phyloP scores from a whole-genome alignment of 2,113 vertebrate genomes.

The Anguilla rostrata region DNA sequence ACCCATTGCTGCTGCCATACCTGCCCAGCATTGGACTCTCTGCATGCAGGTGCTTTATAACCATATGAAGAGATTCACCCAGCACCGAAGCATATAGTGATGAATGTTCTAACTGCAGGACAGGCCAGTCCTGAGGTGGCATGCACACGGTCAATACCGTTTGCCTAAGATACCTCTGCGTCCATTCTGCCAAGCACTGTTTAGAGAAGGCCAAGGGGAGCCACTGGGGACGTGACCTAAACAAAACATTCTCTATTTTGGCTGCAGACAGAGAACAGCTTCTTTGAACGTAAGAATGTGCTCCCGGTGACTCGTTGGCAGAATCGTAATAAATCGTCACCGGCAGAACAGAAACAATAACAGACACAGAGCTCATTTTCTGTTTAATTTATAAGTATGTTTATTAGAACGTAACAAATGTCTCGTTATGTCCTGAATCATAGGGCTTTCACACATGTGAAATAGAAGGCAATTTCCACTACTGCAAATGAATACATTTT shows the following conservation, averaged over 20 bases:
- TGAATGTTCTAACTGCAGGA: not conserved
- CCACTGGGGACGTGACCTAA: not conserved
- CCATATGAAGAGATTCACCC: not conserved
- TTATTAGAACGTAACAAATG: conserved; percentile 32
- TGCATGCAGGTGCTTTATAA: not conserved
- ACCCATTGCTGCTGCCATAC: not conserved
- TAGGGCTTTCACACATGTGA: conserved; percentile 7
- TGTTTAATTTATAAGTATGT: conserved; percentile 42
- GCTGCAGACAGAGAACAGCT: not conserved
- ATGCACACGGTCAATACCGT: not conserved
- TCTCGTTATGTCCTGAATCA: conserved; percentile 15
- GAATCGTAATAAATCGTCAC: conserved; percentile 29
- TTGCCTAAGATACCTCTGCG: not conserved
- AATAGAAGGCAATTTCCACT: conserved; percentile 10
- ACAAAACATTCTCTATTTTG: not conserved
- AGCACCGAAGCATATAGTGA: not conserved
- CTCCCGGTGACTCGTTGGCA: conserved; percentile 11
- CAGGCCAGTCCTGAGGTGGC: not conserved
- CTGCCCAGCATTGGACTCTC: not conserved
- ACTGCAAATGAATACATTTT: not conserved
- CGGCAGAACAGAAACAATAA: conserved; percentile 36
- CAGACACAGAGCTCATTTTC: conserved; percentile 26
- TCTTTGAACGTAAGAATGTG: not conserved
- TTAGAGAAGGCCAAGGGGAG: not conserved
- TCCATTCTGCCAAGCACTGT: not conserved